A percentile compares a stretch with the other conserved stretches of the same genome.
These are phyloP conservation scores for Corythornis cristatus DNA, from an alignment of 2,113 vertebrate genomes.

Conservation along the genomic window DNA sequence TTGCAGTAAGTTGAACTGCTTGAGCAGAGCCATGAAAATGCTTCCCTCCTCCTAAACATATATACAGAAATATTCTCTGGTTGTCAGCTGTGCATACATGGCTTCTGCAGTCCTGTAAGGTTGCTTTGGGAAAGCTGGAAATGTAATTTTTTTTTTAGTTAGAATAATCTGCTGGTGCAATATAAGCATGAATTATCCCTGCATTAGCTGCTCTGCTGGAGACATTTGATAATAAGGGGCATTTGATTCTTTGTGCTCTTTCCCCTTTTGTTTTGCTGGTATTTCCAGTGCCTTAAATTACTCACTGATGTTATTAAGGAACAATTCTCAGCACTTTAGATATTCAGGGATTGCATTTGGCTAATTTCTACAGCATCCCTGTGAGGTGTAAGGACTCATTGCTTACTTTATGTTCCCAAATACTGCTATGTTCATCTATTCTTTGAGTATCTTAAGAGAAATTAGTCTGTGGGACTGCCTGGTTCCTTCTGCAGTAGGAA, in stretches of 20 bases:
- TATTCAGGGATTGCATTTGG: background rate
- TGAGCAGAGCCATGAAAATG: background rate
- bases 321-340: background rate
- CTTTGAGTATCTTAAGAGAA: background rate
- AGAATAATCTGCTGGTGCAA: constrained; percentile 4
- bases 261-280: background rate
- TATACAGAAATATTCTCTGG: background rate
- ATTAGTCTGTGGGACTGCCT: background rate
- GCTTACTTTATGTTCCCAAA: background rate
- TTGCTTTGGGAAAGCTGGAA: background rate
- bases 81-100: background rate
- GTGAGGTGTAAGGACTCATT: background rate
- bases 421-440: background rate
- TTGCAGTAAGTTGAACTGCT: background rate
- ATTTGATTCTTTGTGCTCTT: background rate
- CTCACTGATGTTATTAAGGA: background rate
- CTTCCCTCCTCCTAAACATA: background rate
- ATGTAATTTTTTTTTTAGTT: background rate
- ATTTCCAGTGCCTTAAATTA: background rate
- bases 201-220: background rate
- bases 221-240: background rate
- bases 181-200: background rate
- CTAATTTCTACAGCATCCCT: background rate
- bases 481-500: background rate
- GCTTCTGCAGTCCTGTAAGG: background rate